Conservation (phyloP, 2,797 vertebrate genomes). For the Diplodus sargus region DNA sequence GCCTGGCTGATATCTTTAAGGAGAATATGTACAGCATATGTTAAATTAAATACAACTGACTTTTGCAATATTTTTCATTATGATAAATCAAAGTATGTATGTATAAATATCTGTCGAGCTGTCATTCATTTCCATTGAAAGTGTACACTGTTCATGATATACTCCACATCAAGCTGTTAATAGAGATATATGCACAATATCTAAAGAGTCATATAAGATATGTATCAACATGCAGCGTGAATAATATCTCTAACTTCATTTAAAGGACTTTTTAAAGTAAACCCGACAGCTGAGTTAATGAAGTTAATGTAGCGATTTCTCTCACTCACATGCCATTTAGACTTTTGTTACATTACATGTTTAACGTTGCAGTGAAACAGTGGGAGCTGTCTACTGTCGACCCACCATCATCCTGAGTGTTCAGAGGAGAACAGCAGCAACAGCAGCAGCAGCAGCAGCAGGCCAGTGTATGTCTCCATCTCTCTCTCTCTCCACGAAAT, state of each 20-base stretch:
- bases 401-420: conserved; percentile 31
- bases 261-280: background rate
- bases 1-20: conserved; percentile 37
- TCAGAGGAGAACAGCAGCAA: conserved; percentile 48
- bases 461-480: conserved; percentile 75
- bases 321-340: background rate
- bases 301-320: background rate
- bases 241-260: conserved; percentile 1
- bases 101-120: conserved; percentile 16
- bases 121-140: conserved; percentile 20
- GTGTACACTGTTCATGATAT: background rate
- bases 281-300: background rate
- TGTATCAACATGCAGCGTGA: background rate
- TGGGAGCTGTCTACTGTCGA: conserved; percentile 1
- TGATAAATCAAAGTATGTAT: conserved; percentile 36
- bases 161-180: conserved; percentile 10
- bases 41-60: conserved; percentile 21
- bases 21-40: conserved; percentile 11
- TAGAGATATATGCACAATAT: background rate
- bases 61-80: conserved; percentile 25
- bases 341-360: background rate
- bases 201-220: conserved; percentile 29
- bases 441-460: conserved; percentile 33
- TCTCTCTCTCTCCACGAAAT: conserved; percentile 79
- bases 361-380: conserved; percentile 22